phyloP scores from a whole-genome alignment of 2,888 invertebrate species.

The Coelogynopora nodosa region DNA sequence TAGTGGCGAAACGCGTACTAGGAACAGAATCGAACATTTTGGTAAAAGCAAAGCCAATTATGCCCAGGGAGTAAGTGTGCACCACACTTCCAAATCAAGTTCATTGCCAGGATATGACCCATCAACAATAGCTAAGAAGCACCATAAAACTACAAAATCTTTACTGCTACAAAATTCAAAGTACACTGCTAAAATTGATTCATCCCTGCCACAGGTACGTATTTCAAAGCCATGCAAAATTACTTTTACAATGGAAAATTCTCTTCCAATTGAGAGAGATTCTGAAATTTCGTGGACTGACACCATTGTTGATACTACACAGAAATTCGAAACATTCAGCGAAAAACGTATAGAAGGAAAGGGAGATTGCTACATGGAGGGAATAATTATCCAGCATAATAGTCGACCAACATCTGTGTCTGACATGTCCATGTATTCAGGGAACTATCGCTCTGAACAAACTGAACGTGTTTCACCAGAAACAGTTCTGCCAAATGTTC shows the following conservation, averaged over 20 bases:
- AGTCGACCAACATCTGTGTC: background rate
- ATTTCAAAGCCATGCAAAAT: background rate
- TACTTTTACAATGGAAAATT: background rate
- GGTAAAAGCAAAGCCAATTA: background rate
- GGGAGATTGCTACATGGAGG: background rate
- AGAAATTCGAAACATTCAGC: slow-evolving; percentile 7
- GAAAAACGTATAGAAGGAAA: background rate
- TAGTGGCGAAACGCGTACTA: background rate
- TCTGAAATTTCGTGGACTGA: background rate
- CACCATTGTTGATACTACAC: background rate
- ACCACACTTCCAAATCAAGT: background rate
- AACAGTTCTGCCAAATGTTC: background rate
- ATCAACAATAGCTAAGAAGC: background rate
- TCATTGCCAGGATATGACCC: background rate
- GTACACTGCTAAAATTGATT: background rate
- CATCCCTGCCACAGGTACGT: background rate
- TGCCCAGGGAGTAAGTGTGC: background rate
- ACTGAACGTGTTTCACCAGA: background rate
- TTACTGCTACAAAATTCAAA: background rate
- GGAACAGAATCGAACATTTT: no score
- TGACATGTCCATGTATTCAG: background rate
- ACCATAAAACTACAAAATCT: background rate
- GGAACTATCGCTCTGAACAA: background rate
- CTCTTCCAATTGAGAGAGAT: background rate
- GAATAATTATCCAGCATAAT: background rate